phyloP scores from a whole-genome alignment of 2,888 invertebrate genomes.

The Luperina nickerlii region DNA sequence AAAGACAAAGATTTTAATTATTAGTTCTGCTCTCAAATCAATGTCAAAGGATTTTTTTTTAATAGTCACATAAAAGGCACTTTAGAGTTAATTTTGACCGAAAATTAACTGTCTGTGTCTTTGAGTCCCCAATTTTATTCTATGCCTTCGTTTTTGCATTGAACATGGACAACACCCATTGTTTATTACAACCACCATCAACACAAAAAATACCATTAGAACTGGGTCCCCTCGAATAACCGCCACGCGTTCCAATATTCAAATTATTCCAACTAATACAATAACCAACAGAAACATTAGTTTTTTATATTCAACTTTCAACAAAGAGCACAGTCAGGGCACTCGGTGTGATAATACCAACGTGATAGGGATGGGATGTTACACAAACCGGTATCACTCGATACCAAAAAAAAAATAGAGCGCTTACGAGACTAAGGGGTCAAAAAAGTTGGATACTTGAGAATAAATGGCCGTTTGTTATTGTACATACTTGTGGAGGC shows the following conservation, averaged over 20 bases:
- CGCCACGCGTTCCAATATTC: slow-evolving; percentile 7
- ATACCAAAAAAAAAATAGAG: slow-evolving; percentile 58
- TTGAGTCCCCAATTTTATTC: not conserved
- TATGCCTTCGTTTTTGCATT: not conserved
- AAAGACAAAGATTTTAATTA: too few species aligned
- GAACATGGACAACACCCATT: not conserved
- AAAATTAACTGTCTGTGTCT: too few species aligned
- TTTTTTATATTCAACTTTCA: slow-evolving; percentile 35
- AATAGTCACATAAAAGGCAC: too few species aligned
- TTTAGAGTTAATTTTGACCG: too few species aligned
- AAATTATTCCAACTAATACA: slow-evolving; percentile 3
- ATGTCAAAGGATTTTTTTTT: too few species aligned
- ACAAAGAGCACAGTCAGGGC: slow-evolving; percentile 52
- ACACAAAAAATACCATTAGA: not conserved
- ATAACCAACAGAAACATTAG: slow-evolving; percentile 11
- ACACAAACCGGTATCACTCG: slow-evolving; percentile 64
- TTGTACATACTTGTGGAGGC: slow-evolving; percentile 14
- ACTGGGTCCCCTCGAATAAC: not conserved
- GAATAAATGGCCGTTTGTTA: slow-evolving; percentile 54
- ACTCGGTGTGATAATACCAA: slow-evolving; percentile 48
- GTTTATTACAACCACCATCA: not conserved
- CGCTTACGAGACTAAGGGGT: slow-evolving; percentile 54
- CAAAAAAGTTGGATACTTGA: slow-evolving; percentile 56
- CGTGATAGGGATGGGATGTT: slow-evolving; percentile 52
- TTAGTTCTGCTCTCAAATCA: too few species aligned